These are phyloP conservation scores for Catamblyrhynchus diadema DNA, from an alignment of 2,797 vertebrate species.

Conservation along the genomic window DNA sequence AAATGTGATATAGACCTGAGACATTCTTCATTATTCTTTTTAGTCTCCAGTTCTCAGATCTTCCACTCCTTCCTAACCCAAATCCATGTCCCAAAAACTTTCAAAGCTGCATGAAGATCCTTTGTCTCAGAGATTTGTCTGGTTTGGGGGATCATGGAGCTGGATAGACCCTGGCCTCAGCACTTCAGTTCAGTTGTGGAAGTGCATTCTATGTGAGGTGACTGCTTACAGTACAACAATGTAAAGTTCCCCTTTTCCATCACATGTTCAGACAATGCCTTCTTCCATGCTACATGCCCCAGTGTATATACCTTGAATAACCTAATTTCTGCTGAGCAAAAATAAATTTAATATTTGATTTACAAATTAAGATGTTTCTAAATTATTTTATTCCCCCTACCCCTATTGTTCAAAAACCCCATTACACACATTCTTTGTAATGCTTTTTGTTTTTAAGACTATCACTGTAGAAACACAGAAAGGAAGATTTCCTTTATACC, in stretches of 20 bases:
- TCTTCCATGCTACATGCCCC: not conserved
- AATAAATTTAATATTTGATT: not conserved
- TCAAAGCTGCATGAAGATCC: not conserved
- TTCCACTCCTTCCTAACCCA: not conserved
- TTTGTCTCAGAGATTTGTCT: not conserved
- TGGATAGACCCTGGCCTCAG: not conserved
- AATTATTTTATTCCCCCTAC: not conserved
- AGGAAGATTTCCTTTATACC: not conserved
- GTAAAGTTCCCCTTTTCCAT: not conserved
- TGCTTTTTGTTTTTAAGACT: not conserved
- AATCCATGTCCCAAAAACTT: not conserved
- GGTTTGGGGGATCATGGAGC: not conserved
- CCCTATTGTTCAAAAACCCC: not conserved
- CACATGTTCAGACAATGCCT: not conserved
- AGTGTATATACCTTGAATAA: not conserved
- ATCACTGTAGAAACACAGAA: not conserved
- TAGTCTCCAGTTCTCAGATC: not conserved
- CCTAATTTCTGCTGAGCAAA: not conserved
- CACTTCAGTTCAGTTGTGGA: not conserved
- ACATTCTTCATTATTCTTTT: not conserved
- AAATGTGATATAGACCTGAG: not conserved
- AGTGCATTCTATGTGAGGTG: not conserved
- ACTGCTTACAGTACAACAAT: not conserved
- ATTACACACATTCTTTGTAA: not conserved
- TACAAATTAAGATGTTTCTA: not conserved